Conservation (phyloP, 2,888 invertebrate species). For the Leptinotarsa tumamoca region DNA sequence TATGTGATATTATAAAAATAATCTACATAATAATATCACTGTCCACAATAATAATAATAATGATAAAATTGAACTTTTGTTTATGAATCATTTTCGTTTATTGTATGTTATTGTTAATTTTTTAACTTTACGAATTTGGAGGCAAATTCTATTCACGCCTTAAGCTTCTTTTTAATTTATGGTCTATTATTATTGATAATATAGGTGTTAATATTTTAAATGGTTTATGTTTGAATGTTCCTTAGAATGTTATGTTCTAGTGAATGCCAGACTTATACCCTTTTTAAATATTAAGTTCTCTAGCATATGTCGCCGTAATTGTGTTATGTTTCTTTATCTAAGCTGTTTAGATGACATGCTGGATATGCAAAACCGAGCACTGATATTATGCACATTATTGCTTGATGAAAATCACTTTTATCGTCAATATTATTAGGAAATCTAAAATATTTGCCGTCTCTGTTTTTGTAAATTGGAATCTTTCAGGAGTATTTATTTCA, state of each 20-base stretch:
- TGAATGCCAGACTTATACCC: slow-evolving; percentile 16
- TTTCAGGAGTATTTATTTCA: no score
- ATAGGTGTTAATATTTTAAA: neutral
- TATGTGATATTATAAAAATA: no score
- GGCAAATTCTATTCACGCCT: neutral
- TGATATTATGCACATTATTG: slow-evolving; percentile 10
- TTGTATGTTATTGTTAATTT: no score
- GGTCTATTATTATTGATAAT: neutral
- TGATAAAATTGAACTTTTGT: no score
- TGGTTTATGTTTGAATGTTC: slow-evolving; percentile 20
- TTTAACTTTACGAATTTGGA: neutral
- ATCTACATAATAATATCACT: no score
- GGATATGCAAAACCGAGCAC: neutral
- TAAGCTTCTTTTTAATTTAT: neutral
- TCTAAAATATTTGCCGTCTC: neutral
- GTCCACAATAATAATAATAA: no score
- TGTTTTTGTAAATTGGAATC: no score
- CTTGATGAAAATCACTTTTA: neutral
- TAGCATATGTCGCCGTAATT: neutral
- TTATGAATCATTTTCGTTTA: no score
- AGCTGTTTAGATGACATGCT: slow-evolving; percentile 5
- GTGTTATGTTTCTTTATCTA: neutral
- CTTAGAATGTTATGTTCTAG: slow-evolving; percentile 16
- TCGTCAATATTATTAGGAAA: neutral
- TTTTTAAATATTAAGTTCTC: slow-evolving; percentile 6